Evolutionary conservation across 2,113 vertebrate species (phyloP), one percentile per base, ranked within the genome.

Genomic region (Paratilapia polleni): DNA sequence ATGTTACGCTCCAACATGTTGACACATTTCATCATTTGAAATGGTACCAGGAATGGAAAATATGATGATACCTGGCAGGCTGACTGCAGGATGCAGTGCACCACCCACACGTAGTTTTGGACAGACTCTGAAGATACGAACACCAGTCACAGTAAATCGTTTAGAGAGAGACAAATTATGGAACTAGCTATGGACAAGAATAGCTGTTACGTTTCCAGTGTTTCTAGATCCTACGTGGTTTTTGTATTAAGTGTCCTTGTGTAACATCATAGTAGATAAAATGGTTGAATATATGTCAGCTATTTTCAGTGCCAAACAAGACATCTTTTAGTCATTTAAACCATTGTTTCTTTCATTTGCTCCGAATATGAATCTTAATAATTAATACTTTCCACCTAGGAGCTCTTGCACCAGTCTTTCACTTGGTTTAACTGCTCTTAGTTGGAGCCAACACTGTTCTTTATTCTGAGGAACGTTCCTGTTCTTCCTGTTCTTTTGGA

Each of bases 1-100:
- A 92, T 80, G 81, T 49, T 87, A 63, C 19, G 8, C 86, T 87
- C 57, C 28, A 7, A 80, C 22, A 88, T 89, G 84, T 93, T 91
- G 91, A 94, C 87, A 82, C 73, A 6, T 83, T 85, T 86, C 80
- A 87, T 87, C 77, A 64, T 83, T 57, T 90, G 34, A 90, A 89
- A 80, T n/a, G 24, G 54, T 80, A 80, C 58, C 79, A 61, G 87
- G 74, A 88, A 84, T 41, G 92, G 92, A 93, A 93, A 94, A 81
- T 83, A 20, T 87, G 89, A 89, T 58, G 38, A 11, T 56, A 88
- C 78, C 88, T 86, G 84, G 60, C 78, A 74, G 59, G 78, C 58
- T 19, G 6, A 31, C 79, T 24, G 74, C 24, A 22, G 80, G 87
- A 73, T 36, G 62, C 31, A 60, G 54, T 20, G 76, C 81, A 52